phyloP scores from a whole-genome alignment of 2,113 vertebrate genomes.

The Periophthalmodon schlosseri region DNA sequence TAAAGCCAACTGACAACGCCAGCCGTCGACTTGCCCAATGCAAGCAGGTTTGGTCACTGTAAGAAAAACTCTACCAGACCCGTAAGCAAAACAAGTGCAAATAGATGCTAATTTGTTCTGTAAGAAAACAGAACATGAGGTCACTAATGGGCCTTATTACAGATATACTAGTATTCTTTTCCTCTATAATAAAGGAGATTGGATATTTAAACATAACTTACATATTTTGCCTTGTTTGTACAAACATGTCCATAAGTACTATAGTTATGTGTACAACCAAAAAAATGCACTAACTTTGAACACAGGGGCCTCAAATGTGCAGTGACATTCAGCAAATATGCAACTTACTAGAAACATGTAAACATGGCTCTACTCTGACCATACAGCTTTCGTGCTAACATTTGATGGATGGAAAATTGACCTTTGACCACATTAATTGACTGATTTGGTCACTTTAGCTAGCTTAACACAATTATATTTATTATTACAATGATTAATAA shows the following conservation, averaged over 20 bases:
- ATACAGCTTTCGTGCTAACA: not conserved
- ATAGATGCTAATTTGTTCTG: not conserved
- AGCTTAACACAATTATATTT: too few species aligned
- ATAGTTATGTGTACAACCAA: not conserved
- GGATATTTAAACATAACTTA: too few species aligned
- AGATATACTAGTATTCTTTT: too few species aligned
- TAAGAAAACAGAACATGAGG: not conserved
- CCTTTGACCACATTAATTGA: too few species aligned
- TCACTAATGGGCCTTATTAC: not conserved
- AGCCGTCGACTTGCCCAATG: not conserved
- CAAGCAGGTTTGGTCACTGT: not conserved
- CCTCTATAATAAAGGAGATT: not conserved
- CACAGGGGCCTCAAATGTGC: not conserved
- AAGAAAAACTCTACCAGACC: not conserved
- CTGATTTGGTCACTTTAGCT: too few species aligned
- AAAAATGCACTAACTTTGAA: not conserved
- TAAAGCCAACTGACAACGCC: conserved; percentile 29
- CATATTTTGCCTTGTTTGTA: not conserved
- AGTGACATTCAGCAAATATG: not conserved
- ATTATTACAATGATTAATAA: too few species aligned
- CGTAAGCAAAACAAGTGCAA: not conserved
- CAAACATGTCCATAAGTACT: not conserved
- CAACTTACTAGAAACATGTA: not conserved
- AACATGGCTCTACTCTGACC: not conserved
- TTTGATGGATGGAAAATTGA: too few species aligned